Percentiles rank a stretch among this genome's conserved stretches.
Conservation (phyloP, 2,113 vertebrate species). For the Upupa epops region DNA sequence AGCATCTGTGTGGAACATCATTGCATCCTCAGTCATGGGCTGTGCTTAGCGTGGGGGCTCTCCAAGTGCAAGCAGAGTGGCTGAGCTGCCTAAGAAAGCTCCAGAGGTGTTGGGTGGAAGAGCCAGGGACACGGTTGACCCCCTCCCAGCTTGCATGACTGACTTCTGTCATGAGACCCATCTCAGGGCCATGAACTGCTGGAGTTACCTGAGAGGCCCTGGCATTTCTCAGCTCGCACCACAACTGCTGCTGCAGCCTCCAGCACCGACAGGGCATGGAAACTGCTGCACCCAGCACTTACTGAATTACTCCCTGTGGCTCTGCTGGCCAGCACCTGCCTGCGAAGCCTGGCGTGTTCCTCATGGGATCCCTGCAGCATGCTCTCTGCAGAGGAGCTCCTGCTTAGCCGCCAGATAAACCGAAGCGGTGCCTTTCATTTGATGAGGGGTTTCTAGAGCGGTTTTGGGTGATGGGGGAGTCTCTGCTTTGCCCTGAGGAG, state of each 20-base stretch:
- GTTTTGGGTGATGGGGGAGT: too few relatives aligned
- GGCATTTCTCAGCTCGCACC: background rate
- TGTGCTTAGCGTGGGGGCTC: background rate
- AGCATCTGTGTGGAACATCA: rapidly evolving
- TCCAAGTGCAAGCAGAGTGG: background rate
- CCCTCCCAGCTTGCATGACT: background rate
- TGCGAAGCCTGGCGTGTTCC: background rate
- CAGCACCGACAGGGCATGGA: background rate
- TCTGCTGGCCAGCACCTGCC: background rate
- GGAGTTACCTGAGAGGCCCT: constrained; percentile 36
- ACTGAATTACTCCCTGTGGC: background rate
- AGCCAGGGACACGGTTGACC: background rate
- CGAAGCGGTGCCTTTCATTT: background rate
- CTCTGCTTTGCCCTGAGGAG: background rate
- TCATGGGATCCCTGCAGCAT: rapidly evolving
- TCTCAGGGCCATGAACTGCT: background rate
- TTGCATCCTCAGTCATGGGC: background rate
- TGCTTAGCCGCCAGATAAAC: background rate
- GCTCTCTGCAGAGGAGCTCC: background rate
- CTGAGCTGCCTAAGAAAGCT: background rate
- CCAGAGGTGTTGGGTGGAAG: background rate
- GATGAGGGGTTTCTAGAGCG: too few relatives aligned
- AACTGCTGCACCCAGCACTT: constrained; percentile 7
- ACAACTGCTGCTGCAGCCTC: background rate
- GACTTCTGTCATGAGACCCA: constrained; percentile 16